A percentile compares a stretch with the other conserved stretches of the same genome.
These are phyloP conservation scores for Phalacrocorax aristotelis DNA, from an alignment of 2,113 vertebrate genomes.

Conservation along the genomic window DNA sequence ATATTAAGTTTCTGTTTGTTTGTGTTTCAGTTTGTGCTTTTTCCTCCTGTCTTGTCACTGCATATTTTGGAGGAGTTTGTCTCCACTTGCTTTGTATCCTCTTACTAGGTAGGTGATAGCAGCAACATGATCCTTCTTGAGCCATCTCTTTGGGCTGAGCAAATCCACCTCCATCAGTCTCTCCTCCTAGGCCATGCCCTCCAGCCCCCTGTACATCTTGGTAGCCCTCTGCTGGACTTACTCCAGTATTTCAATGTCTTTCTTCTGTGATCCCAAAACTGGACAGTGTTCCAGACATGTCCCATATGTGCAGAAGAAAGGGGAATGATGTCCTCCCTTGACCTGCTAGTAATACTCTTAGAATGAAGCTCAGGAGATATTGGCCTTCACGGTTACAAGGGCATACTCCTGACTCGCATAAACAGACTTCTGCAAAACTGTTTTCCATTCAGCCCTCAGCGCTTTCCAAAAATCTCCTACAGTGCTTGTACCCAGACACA, in stretches of 20 bases:
- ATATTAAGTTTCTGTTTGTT: background rate
- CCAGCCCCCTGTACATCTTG: background rate
- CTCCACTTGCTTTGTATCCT: background rate
- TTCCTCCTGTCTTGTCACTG: background rate
- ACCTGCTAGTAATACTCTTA: background rate
- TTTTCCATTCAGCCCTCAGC: background rate
- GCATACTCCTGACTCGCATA: background rate
- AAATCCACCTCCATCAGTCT: background rate
- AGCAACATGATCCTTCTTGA: background rate
- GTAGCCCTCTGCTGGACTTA: background rate
- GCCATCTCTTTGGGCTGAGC: background rate
- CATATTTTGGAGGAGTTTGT: background rate
- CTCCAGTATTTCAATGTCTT: background rate
- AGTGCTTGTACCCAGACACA: background rate
- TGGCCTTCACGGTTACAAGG: background rate
- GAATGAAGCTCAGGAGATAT: background rate
- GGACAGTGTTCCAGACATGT: background rate
- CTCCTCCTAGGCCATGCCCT: background rate
- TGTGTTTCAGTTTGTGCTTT: background rate
- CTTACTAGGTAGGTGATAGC: background rate
- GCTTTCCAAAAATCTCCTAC: background rate
- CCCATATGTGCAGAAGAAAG: background rate
- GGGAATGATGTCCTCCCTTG: background rate
- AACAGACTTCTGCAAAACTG: background rate
- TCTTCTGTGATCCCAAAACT: background rate